Evolutionary conservation across 2,888 invertebrate genomes (phyloP).

Genomic region (Ptychoptera albimana): DNA sequence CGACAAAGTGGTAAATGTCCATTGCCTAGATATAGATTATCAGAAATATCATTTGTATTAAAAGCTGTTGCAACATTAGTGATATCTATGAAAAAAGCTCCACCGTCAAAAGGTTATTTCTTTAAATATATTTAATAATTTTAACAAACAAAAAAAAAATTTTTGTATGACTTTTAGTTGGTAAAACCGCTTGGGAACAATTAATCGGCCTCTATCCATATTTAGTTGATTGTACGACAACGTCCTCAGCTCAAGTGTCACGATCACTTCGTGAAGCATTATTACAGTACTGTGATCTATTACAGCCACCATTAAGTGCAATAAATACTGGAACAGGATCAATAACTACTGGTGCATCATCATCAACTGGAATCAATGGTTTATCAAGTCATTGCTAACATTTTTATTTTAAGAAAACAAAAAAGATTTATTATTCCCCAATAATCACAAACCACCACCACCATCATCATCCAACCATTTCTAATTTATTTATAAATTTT

Average conservation of each 20-base stretch:
- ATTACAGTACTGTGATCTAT: conserved; percentile 70
- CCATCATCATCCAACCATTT: too few relatives aligned
- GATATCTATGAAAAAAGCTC: conserved; percentile 82
- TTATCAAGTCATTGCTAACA: conserved; percentile 7
- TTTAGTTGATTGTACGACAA: conserved; percentile 73
- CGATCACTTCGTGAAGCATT: conserved; percentile 69
- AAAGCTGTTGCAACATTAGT: conserved; percentile 88
- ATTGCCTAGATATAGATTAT: conserved; percentile 76
- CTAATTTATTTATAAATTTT: too few relatives aligned
- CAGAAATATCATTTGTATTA: conserved; percentile 90
- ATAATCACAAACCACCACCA: too few relatives aligned
- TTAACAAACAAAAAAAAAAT: not conserved
- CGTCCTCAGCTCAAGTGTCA: conserved; percentile 64
- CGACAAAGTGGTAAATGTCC: conserved; percentile 72
- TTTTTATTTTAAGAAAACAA: too few relatives aligned
- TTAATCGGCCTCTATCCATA: conserved; percentile 80
- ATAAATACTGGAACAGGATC: not conserved
- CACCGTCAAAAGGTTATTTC: conserved; percentile 58
- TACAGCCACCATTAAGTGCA: conserved; percentile 41
- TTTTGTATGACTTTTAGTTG: conserved; percentile 41
- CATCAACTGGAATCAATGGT: conserved; percentile 4
- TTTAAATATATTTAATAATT: not conserved
- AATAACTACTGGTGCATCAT: too few relatives aligned
- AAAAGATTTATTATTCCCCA: too few relatives aligned
- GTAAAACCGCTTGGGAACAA: conserved; percentile 82